Evolutionary conservation across 2,113 vertebrate species (phyloP).

Genomic region (Acrocephalus arundinaceus): DNA sequence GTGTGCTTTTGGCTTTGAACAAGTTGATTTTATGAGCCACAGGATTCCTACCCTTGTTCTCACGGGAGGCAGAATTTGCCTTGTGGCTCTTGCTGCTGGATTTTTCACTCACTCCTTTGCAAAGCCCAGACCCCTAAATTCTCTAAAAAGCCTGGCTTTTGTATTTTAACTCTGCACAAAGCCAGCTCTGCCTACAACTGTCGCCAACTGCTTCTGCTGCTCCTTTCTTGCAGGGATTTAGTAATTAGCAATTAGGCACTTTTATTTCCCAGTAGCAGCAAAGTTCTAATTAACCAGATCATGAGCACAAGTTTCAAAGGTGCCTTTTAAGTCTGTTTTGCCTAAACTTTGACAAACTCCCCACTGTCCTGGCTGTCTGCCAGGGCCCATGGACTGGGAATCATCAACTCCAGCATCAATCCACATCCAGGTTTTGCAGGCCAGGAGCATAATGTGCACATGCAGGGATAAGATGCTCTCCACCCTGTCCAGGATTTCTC

Average conservation of each 20-base stretch:
- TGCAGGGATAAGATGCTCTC: not conserved
- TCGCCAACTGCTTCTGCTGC: not conserved
- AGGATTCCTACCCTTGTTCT: fast-evolving
- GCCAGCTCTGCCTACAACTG: not conserved
- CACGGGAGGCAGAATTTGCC: not conserved
- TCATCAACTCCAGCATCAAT: not conserved
- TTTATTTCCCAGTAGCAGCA: not conserved
- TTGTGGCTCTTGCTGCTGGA: not conserved
- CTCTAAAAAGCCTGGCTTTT: not conserved
- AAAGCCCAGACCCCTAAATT: not conserved
- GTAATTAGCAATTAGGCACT: slow-evolving; percentile 35
- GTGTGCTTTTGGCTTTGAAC: not conserved
- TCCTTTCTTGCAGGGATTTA: not conserved
- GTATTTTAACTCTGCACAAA: not conserved
- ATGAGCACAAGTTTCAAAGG: not conserved
- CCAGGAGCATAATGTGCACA: fast-evolving
- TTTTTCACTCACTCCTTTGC: not conserved
- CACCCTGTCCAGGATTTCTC: not conserved
- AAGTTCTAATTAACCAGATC: slow-evolving; percentile 12
- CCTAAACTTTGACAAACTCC: not conserved
- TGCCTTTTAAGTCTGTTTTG: slow-evolving; percentile 21
- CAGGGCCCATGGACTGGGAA: not conserved
- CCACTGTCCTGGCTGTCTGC: fast-evolving
- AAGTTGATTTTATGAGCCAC: not conserved
- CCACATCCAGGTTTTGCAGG: not conserved